Base-by-base conservation (phyloP, 2,888 invertebrate genomes). In the Reticulitermes lucifugus region DNA sequence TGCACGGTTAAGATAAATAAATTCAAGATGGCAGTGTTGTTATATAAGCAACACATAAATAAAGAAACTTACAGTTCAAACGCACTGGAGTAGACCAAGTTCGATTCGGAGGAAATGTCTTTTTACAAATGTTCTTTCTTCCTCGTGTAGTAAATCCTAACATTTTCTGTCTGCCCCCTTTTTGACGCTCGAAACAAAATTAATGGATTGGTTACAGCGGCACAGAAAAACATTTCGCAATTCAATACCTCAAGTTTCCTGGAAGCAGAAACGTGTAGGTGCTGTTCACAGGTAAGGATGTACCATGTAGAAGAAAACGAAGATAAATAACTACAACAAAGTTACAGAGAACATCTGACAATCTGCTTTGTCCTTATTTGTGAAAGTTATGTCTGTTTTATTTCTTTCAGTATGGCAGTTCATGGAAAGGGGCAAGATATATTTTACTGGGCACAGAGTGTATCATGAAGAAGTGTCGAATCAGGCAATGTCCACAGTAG, bases 181-280 rank as follows among this genome's bases (percentile, higher is more conserved):
- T 18, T 81, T 81, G 81, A 70, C 81, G 43, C 65, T 81, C 70
- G 70, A 81, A 81, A 43, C 43, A 59, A 81, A 81, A 81, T 81
- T 81, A 81, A 81, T 81, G 81, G 81, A 81, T 81, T 81, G 65
- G 70, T 81, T 81, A 81, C 65, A 81, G 25, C 46, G 60, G 43
- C 70, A 81, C n/a, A 65, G 70, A 70, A 43, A 35, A 70, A 70
- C 81, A 81, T 81, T 81, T 81, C 65, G 70, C 70, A 43, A 41
- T 25, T n/a, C 43, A 81, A 81, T 70, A 81, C 81, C 46, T 59
- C 46, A 65, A 65, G 65, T 65, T 81, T 81, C 41, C 46, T 70
- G 46, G 65, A 43, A 81, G 81, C 65, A 81, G 70, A 81, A 81
- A 81, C 81, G 41, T 77, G 77, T 77, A 77, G 46, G 6, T 77